phyloP scores from a whole-genome alignment of 2,113 vertebrate species.

The Sitta europaea region DNA sequence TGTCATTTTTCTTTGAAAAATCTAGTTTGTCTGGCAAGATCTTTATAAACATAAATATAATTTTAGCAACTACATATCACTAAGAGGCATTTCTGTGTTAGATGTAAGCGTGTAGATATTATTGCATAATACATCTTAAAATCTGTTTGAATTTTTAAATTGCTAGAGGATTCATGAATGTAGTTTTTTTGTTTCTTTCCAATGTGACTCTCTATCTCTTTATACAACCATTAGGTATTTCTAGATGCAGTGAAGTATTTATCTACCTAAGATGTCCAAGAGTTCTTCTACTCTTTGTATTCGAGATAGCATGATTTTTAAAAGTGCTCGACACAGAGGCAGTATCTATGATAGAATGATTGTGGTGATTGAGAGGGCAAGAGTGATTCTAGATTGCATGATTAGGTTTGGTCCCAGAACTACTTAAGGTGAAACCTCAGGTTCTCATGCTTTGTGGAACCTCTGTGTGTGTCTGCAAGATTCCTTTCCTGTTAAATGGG shows the following conservation, averaged over 20 bases:
- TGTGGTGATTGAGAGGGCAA: neutral
- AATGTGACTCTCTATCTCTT: neutral
- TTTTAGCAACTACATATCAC: neutral
- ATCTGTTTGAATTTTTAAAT: neutral
- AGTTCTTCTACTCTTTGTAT: neutral
- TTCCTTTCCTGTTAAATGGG: neutral
- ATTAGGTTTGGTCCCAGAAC: neutral
- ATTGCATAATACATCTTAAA: neutral
- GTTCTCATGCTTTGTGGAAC: neutral
- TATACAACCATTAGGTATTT: neutral
- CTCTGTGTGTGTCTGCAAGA: neutral
- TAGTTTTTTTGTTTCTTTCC: neutral
- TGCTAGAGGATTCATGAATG: neutral
- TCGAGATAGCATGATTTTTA: neutral
- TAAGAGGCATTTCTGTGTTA: neutral
- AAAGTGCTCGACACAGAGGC: neutral
- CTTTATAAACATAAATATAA: constrained; percentile 16
- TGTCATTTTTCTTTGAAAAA: constrained; percentile 5
- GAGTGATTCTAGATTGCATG: neutral
- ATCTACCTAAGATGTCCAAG: neutral
- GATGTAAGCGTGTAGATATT: neutral
- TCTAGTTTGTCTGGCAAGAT: neutral
- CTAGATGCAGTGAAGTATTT: neutral
- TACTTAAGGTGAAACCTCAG: neutral
- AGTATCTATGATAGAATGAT: neutral